Percentiles rank a stretch among this genome's conserved stretches.
phyloP scores from a whole-genome alignment of 1,140 invertebrate genomes.

The Drosophila busckii region DNA sequence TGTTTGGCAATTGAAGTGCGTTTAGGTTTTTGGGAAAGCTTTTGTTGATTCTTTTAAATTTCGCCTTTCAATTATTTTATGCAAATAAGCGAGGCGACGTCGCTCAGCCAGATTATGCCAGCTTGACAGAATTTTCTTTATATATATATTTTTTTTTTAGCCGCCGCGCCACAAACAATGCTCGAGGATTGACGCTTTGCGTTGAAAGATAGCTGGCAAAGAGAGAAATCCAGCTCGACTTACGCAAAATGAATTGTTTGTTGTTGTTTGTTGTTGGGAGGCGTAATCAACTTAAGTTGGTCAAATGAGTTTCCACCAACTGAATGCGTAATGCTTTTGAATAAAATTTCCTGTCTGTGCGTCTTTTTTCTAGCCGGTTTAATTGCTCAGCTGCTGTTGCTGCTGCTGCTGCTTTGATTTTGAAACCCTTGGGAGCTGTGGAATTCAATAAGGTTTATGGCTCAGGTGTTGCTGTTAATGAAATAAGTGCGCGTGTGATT shows the following conservation, averaged over 20 bases:
- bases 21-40: conserved; percentile 18
- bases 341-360: too few species aligned
- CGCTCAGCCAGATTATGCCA: conserved; percentile 70
- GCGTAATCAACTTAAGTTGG: conserved; percentile 73
- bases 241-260: conserved; percentile 67
- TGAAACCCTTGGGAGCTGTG: too few species aligned
- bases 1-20: conserved; percentile 20
- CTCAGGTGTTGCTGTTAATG: too few species aligned
- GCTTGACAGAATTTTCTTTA: conserved; percentile 60
- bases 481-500: too few species aligned
- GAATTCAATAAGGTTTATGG: too few species aligned
- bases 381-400: too few species aligned
- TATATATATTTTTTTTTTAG: conserved; percentile 9
- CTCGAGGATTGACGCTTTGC: too few species aligned
- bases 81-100: conserved; percentile 67
- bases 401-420: too few species aligned
- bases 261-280: conserved; percentile 51
- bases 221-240: conserved; percentile 55
- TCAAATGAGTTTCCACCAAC: conserved; percentile 67
- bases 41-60: conserved; percentile 76
- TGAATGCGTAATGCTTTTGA: conserved; percentile 49
- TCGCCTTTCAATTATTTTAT: conserved; percentile 77
- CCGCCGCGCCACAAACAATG: too few species aligned
- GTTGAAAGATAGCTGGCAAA: too few species aligned
- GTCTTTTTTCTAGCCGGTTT: too few species aligned